Percentiles rank a stretch among this genome's conserved stretches.
Evolutionary conservation across 2,888 invertebrate species (phyloP).

Genomic region (Ganaspis brasiliensis): DNA sequence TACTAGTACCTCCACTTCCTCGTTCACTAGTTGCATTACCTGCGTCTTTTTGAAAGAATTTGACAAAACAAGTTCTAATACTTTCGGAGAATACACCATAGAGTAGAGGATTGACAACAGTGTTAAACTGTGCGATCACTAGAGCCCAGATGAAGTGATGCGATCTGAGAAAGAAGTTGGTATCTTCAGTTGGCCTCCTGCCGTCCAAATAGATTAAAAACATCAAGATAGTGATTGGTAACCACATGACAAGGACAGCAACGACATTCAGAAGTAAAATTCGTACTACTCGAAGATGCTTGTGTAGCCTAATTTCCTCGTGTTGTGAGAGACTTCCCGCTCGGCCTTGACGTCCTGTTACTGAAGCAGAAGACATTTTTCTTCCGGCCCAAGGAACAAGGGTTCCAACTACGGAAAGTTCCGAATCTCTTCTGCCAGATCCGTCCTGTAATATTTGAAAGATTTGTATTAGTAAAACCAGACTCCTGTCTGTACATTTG

Average conservation of each 20-base stretch:
- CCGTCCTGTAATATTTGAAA: slow-evolving; percentile 43
- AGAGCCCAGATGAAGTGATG: slow-evolving; percentile 82
- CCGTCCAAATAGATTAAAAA: slow-evolving; percentile 83
- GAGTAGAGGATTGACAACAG: slow-evolving; percentile 83
- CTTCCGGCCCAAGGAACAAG: slow-evolving; percentile 81
- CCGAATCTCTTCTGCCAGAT: slow-evolving; percentile 80
- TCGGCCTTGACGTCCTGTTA: slow-evolving; percentile 75
- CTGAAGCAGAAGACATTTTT: slow-evolving; percentile 79
- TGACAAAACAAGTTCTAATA: slow-evolving; percentile 80
- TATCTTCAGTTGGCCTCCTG: slow-evolving; percentile 81
- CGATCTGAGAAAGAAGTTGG: slow-evolving; percentile 81
- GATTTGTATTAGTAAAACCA: too few species aligned
- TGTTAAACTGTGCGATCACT: slow-evolving; percentile 82
- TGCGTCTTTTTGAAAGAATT: slow-evolving; percentile 76
- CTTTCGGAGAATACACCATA: slow-evolving; percentile 83
- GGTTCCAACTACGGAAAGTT: slow-evolving; percentile 81
- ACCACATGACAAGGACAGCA: slow-evolving; percentile 83
- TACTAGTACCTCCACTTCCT: slow-evolving; percentile 61
- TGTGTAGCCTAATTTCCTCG: slow-evolving; percentile 82
- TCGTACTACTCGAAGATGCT: slow-evolving; percentile 82
- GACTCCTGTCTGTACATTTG: too few species aligned
- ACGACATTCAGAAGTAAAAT: slow-evolving; percentile 82
- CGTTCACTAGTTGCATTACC: slow-evolving; percentile 58
- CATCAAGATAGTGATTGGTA: slow-evolving; percentile 82
- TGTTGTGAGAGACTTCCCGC: slow-evolving; percentile 81